These are phyloP conservation scores for Carterocephalus palaemon DNA, from an alignment of 2,888 invertebrate species.

Conservation along the genomic window DNA sequence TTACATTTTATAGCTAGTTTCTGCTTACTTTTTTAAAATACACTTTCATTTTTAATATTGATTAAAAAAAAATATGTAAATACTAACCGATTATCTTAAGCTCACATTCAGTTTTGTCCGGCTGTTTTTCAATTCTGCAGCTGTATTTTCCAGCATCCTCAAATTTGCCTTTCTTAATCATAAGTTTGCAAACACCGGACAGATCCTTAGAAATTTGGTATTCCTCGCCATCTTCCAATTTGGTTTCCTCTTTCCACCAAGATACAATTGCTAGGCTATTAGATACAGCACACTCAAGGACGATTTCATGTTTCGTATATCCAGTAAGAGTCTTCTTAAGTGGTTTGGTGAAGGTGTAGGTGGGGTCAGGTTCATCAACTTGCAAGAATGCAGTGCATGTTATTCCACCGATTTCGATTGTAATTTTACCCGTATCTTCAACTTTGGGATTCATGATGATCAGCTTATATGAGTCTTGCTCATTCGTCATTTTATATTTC, in stretches of 20 bases:
- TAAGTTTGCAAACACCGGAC: slow-evolving; percentile 92
- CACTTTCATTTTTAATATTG: no score
- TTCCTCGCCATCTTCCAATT: slow-evolving; percentile 89
- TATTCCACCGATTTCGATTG: slow-evolving; percentile 94
- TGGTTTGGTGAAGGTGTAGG: slow-evolving; percentile 94
- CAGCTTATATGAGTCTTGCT: slow-evolving; percentile 93
- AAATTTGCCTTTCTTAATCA: slow-evolving; percentile 88
- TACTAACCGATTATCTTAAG: slow-evolving; percentile 87
- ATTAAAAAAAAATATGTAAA: slow-evolving; percentile 1
- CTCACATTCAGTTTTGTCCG: slow-evolving; percentile 90
- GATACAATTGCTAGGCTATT: slow-evolving; percentile 95
- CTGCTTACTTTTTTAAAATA: no score
- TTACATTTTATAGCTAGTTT: neutral
- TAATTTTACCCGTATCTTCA: slow-evolving; percentile 98
- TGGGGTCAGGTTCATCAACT: slow-evolving; percentile 97
- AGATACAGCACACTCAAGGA: slow-evolving; percentile 95
- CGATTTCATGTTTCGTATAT: slow-evolving; percentile 92
- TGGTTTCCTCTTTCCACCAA: slow-evolving; percentile 92
- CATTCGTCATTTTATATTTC: slow-evolving; percentile 97
- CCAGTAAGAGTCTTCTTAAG: slow-evolving; percentile 94
- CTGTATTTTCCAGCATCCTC: slow-evolving; percentile 93
- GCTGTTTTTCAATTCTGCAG: slow-evolving; percentile 93
- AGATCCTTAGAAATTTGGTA: slow-evolving; percentile 95
- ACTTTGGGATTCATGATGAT: slow-evolving; percentile 94
- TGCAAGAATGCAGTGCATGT: slow-evolving; percentile 93